These are phyloP conservation scores for Kradibia gibbosae DNA, from an alignment of 1,140 invertebrate genomes.

Conservation along the genomic window DNA sequence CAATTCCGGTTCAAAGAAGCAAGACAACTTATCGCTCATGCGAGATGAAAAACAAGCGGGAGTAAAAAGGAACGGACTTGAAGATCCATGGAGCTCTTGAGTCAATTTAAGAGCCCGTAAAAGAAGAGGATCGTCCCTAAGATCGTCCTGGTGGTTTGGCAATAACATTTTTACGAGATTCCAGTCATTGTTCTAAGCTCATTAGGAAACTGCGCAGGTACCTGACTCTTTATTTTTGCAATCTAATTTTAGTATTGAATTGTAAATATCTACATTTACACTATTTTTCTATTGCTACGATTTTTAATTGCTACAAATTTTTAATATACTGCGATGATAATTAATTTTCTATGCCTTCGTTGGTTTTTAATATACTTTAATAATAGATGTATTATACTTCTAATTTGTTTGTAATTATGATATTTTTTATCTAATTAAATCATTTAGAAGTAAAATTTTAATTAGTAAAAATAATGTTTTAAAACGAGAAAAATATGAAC, in stretches of 20 bases:
- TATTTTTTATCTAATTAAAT: too few relatives aligned
- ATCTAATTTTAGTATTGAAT: background rate
- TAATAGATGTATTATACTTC: too few relatives aligned
- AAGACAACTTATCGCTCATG: constrained; percentile 39
- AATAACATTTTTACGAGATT: constrained; percentile 64
- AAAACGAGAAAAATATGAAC: too few relatives aligned
- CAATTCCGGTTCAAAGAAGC: constrained; percentile 40
- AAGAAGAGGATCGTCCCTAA: constrained; percentile 58
- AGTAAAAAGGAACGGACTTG: constrained; percentile 45
- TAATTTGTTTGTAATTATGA: too few relatives aligned
- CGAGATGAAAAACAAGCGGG: constrained; percentile 30
- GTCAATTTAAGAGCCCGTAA: constrained; percentile 67
- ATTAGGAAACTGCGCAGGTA: constrained; percentile 25
- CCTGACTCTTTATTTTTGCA: background rate
- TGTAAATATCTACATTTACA: background rate
- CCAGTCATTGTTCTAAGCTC: constrained; percentile 55
- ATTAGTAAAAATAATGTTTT: too few relatives aligned
- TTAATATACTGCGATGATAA: too few relatives aligned
- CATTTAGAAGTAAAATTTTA: too few relatives aligned
- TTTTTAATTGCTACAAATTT: too few relatives aligned
- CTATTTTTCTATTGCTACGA: too few relatives aligned
- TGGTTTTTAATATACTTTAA: too few relatives aligned
- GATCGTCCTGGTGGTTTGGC: constrained; percentile 60
- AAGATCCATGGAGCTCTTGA: constrained; percentile 55
- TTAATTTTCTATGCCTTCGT: too few relatives aligned